These are phyloP conservation scores for Venturia canescens DNA, from an alignment of 1,140 invertebrate genomes.

Conservation along the genomic window DNA sequence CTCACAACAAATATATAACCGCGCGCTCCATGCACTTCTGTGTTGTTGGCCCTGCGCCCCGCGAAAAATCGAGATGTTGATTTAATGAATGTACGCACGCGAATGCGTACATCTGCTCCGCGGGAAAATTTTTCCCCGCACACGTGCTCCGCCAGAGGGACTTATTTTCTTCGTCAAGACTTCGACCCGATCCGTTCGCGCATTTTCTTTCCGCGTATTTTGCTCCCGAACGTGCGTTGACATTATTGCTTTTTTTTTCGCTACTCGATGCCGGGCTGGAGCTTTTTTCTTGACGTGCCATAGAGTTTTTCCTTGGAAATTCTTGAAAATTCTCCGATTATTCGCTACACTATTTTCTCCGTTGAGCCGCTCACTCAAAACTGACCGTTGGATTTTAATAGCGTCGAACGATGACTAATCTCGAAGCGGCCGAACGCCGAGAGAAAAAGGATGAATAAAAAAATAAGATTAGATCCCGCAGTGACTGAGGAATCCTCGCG, in stretches of 20 bases:
- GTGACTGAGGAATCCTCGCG: no score
- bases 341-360: no score
- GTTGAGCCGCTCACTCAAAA: no score
- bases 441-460: no score
- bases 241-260: not conserved
- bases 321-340: no score
- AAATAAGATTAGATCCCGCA: no score
- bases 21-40: not conserved
- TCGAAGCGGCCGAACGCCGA: no score
- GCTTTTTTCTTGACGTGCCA: not conserved
- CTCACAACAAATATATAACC: not conserved
- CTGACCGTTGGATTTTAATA: no score
- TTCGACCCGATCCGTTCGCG: not conserved
- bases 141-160: not conserved
- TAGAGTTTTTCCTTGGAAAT: no score
- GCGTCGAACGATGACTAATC: no score
- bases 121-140: not conserved
- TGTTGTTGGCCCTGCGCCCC: conserved; percentile 42
- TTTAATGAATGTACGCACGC: not conserved
- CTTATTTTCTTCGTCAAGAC: not conserved
- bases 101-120: conserved; percentile 17
- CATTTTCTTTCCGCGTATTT: no score
- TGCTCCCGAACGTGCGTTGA: no score
- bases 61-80: conserved; percentile 8
- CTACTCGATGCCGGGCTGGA: not conserved